Base-by-base conservation (phyloP, 1,140 invertebrate genomes). In the Neodiprion pinetum region DNA sequence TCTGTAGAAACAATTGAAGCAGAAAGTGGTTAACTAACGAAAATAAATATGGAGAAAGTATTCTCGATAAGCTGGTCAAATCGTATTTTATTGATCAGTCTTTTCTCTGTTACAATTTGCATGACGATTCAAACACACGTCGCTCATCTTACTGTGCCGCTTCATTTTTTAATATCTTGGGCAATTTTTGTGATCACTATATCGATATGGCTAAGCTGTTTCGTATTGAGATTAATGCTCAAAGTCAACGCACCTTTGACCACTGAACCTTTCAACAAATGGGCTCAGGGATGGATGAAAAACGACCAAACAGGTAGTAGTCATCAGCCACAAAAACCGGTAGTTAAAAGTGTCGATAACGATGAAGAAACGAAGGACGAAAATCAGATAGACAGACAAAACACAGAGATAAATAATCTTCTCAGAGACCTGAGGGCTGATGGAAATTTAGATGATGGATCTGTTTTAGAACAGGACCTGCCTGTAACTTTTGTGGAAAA, bases 121-220 rank as follows among this genome's bases (percentile, higher is more conserved):
- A 75, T 86, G 61, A 67, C 86, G 23, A 53, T 85, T 61, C 81
- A 86, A 75, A 79, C 82, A 75, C 85, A 81, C 79, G 70, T 78
- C 9, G 75, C 75, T 48, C 72, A 81, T 8, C 77, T 77, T n/a
- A 66, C 78, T 48, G 40, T 86, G 61, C 80, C 85, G 8, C 80
- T 85, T 71, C 86, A 85, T 47, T 50, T 87, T 68, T 77, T 82
- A 12, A 80, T 87, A 49, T 78, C 77, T 9, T 87, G 86, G 86
- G 81, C 83, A 23, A 72, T 86, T 48, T 74, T 83, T 23, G 65
- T 87, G 12, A 82, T 77, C n/a, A 78, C 81, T 12, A 12, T 77
- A 7, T 87, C 86, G 14, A 80, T 84, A 14, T 86, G 85, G 84
- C 65, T 86, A 7, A 86, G 85, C 67, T 86, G 83, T 48, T 79